Conservation (phyloP, 2,888 invertebrate species). For the Anthophora plumipes region DNA sequence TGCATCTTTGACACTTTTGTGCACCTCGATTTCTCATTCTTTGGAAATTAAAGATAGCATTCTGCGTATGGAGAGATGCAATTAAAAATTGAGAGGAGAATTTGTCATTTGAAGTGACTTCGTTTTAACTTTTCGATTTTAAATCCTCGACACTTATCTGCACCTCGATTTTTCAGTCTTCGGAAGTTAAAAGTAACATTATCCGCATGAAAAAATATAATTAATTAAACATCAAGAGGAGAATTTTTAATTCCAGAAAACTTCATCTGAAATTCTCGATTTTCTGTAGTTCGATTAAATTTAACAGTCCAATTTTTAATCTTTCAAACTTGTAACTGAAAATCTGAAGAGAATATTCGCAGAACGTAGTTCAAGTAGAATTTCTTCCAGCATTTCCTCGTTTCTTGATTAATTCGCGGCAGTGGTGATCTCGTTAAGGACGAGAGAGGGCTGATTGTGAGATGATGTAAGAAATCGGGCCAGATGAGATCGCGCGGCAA, state of each 20-base stretch:
- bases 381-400: neutral
- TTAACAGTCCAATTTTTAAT: neutral
- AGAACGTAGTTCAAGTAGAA: neutral
- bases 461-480: slow-evolving; percentile 37
- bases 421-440: slow-evolving; percentile 12
- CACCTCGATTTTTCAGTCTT: too few relatives aligned
- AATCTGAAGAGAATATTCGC: neutral
- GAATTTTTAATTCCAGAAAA: too few relatives aligned
- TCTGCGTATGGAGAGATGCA: too few relatives aligned
- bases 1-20: too few relatives aligned
- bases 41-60: too few relatives aligned
- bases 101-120: too few relatives aligned
- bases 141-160: too few relatives aligned
- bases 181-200: neutral
- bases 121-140: too few relatives aligned
- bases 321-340: neutral
- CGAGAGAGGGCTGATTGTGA: neutral
- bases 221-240: slow-evolving; percentile 2
- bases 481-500: slow-evolving; percentile 47
- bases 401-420: neutral
- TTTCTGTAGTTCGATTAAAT: too few relatives aligned
- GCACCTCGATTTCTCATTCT: too few relatives aligned
- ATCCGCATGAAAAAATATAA: neutral
- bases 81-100: too few relatives aligned
- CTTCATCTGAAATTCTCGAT: neutral